A percentile compares a stretch with the other conserved stretches of the same genome.
Conservation (phyloP, 2,888 invertebrate genomes). For the Noctua comes region DNA sequence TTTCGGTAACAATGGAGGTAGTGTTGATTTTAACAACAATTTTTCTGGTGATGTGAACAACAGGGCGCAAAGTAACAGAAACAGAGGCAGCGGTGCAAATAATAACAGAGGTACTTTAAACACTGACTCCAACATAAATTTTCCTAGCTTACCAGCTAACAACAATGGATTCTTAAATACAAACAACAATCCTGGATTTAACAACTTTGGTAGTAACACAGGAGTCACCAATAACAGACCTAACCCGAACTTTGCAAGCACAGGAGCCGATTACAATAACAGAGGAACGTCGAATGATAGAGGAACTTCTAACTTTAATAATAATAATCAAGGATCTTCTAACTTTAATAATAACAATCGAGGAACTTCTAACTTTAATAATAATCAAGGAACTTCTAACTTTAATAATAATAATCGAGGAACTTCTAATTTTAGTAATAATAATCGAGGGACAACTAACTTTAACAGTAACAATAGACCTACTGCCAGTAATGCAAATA, state of each 20-base stretch:
- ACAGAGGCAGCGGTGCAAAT: slow-evolving; percentile 28
- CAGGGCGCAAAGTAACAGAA: slow-evolving; percentile 31
- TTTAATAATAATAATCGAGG: neutral
- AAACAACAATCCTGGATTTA: slow-evolving; percentile 3
- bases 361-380: neutral
- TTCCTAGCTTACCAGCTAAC: neutral
- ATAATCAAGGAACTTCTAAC: neutral
- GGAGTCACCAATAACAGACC: neutral
- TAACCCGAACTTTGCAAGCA: slow-evolving; percentile 26
- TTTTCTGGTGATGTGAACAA: neutral
- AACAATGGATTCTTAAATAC: slow-evolving; percentile 34
- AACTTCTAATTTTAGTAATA: neutral
- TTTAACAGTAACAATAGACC: neutral
- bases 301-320: neutral
- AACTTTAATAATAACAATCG: slow-evolving; percentile 2
- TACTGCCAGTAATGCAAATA: neutral
- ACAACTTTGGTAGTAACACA: slow-evolving; percentile 8
- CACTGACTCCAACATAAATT: slow-evolving; percentile 16
- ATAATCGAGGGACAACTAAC: neutral
- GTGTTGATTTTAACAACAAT: slow-evolving; percentile 19
- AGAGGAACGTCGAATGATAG: neutral
- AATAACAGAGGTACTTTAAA: slow-evolving; percentile 41
- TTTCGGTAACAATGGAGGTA: slow-evolving; percentile 14
- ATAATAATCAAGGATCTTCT: neutral
- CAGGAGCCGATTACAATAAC: neutral